Evolutionary conservation across 1,140 invertebrate genomes (phyloP).

Genomic region (Macrostomum lignano): DNA sequence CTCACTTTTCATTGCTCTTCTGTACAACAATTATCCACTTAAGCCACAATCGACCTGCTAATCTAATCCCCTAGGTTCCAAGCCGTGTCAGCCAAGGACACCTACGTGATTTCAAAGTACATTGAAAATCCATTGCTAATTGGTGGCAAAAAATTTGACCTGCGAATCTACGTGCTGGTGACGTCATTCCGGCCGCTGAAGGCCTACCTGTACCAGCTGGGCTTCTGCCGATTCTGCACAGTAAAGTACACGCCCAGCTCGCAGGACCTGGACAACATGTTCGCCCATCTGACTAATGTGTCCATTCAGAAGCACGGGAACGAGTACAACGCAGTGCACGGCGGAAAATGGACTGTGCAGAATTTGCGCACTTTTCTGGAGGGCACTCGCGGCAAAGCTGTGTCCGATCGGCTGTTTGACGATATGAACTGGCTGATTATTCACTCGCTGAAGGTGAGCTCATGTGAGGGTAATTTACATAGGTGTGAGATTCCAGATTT

Average conservation of each 20-base stretch:
- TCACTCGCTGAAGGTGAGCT: constrained; percentile 42
- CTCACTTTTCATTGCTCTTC: too few relatives aligned
- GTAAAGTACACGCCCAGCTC: constrained; percentile 38
- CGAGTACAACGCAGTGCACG: constrained; percentile 72
- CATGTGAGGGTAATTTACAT: too few relatives aligned
- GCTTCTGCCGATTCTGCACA: constrained; percentile 56
- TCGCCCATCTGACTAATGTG: constrained; percentile 56
- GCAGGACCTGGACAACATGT: constrained; percentile 48
- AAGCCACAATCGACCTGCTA: too few relatives aligned
- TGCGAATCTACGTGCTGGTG: constrained; percentile 69
- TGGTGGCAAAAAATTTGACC: constrained; percentile 78
- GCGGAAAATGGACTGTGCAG: constrained; percentile 69
- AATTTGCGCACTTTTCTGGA: constrained; percentile 64
- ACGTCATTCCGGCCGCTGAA: constrained; percentile 64
- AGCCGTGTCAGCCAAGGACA: constrained; percentile 15
- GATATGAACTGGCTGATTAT: constrained; percentile 51
- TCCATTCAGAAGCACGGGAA: constrained; percentile 64
- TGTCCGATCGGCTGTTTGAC: constrained; percentile 31
- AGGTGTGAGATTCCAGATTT: too few relatives aligned
- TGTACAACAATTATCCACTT: too few relatives aligned
- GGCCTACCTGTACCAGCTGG: constrained; percentile 31
- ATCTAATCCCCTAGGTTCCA: too few relatives aligned
- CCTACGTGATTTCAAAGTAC: constrained; percentile 44
- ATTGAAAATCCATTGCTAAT: constrained; percentile 72
- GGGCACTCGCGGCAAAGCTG: constrained; percentile 52